phyloP scores from a whole-genome alignment of 2,113 vertebrate species.

The Leptocoma aspasia region DNA sequence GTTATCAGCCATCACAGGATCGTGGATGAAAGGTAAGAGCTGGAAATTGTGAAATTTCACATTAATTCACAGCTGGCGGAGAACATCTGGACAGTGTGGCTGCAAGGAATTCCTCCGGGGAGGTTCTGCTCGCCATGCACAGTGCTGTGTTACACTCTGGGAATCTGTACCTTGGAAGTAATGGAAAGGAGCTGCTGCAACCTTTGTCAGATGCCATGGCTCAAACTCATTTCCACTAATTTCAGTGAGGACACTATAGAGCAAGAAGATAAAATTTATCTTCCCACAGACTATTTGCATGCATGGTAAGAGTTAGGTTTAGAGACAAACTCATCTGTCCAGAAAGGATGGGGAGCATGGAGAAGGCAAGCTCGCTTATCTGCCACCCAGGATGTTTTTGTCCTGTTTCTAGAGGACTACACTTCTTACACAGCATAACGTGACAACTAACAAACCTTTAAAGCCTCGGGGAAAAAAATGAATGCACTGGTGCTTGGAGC shows the following conservation, averaged over 20 bases:
- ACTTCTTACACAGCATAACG: neutral
- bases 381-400: neutral
- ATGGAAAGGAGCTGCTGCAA: neutral
- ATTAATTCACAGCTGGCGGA: neutral
- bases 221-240: neutral
- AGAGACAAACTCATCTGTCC: neutral
- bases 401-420: neutral
- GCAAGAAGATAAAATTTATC: neutral
- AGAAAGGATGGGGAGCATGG: neutral
- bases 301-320: neutral
- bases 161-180: neutral
- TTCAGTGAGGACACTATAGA: neutral
- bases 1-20: neutral
- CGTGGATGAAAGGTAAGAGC: neutral
- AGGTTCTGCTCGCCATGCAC: neutral
- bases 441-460: neutral
- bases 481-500: neutral
- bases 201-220: neutral
- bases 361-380: neutral
- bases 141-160: neutral
- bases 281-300: neutral
- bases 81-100: neutral
- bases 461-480: neutral
- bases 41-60: neutral
- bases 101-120: rapidly evolving